Base-by-base conservation (phyloP, 2,113 vertebrate genomes). In the Pelodiscus sinensis region DNA sequence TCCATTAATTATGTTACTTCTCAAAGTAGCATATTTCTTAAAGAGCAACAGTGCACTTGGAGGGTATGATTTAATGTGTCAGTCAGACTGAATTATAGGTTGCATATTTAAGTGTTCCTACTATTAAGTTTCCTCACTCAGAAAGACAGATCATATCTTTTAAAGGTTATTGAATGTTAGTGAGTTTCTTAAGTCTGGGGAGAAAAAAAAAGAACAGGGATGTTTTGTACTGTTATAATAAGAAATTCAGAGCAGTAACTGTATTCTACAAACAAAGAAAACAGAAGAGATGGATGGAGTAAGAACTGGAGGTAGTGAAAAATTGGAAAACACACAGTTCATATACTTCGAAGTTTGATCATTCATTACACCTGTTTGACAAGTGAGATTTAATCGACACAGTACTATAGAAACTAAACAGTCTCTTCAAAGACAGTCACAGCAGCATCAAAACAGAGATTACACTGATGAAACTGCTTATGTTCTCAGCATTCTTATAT, bases 1-100 rank as follows among this genome's bases (percentile, higher is more conserved):
- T 82, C 65, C 92, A 95, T 91, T 96, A 97, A 98, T 89, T 90
- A 92, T 86, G 82, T 90, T 96, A 94, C 96, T 95, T 95, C 81
- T 85, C 91, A 94, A 94, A 90, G 79, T 81, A 92, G 75, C 87
- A 50, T 81, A 82, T 96, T 95, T 96, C 93, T 98, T 97, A 94
- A 97, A 97, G 89, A 90, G 82, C 79, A 96, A 80, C 68, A 77
- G 71, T 93, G 44, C 38, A 65, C 31, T 38, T 92, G 77, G 79
- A 62, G 68, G 82, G 82, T 87, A 75, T 21, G 82, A 95, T 94
- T 93, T 90, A 80, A 86, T 89, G 19, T 92, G 81, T 82, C 85
- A 97, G 73, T 89, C 90, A 96, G 85, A 86, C 29, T 96, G 89
- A 97, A 97, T 96, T 96, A 96, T 9, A 96, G 80, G 79, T 62